A percentile compares a stretch with the other conserved stretches of the same genome.
phyloP scores from a whole-genome alignment of 2,113 vertebrate species.

The Brachyistius frenatus region DNA sequence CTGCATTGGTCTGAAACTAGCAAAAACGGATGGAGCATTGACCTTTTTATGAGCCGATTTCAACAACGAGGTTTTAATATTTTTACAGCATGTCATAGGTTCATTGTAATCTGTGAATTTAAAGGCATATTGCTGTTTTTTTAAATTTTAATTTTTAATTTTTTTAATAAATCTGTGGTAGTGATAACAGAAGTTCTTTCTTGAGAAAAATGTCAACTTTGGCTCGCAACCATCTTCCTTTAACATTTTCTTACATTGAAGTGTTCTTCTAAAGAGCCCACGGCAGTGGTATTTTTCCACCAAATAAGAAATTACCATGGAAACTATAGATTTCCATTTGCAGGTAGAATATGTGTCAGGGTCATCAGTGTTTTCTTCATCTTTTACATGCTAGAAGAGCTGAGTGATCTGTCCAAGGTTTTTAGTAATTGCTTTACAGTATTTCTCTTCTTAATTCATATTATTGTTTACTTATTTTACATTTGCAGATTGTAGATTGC shows the following conservation, averaged over 20 bases:
- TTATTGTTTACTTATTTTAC: background rate
- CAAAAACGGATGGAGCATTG: too few species aligned
- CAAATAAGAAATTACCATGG: slow-evolving; percentile 25
- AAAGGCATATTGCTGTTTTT: background rate
- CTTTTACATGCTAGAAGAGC: background rate
- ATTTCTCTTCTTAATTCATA: background rate
- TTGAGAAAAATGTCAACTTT: background rate
- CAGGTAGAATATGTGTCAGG: slow-evolving; percentile 6
- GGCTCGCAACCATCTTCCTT: background rate
- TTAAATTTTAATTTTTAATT: too few species aligned
- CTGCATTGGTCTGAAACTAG: too few species aligned
- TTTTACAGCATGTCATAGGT: too few species aligned
- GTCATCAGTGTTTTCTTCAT: slow-evolving; percentile 9
- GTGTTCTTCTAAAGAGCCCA: background rate
- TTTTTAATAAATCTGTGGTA: background rate
- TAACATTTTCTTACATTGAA: background rate
- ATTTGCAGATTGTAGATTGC: background rate
- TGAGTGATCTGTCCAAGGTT: slow-evolving; percentile 2
- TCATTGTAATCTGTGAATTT: too few species aligned
- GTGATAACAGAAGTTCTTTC: background rate
- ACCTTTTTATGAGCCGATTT: too few species aligned
- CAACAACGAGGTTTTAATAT: too few species aligned
- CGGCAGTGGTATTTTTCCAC: background rate
- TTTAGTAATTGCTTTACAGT: background rate
- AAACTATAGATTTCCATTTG: slow-evolving; percentile 26